These are phyloP conservation scores for Gnathonemus longibarbis DNA, from an alignment of 2,113 vertebrate genomes.

Conservation along the genomic window DNA sequence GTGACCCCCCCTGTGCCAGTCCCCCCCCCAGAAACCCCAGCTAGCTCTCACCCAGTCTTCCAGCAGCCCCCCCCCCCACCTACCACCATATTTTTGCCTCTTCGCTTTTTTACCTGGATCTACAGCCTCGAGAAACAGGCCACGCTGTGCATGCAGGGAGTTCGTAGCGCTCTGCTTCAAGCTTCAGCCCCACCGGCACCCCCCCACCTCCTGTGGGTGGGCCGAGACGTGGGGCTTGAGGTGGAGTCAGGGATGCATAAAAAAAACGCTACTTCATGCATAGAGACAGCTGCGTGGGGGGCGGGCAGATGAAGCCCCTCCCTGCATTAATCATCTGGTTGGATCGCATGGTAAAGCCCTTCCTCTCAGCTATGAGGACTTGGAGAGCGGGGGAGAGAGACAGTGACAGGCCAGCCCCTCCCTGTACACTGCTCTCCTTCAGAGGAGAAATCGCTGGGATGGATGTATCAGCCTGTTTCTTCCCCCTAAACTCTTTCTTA, in stretches of 20 bases:
- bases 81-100: conserved; percentile 15
- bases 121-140: conserved; percentile 45
- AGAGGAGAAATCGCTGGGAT: background rate
- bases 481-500: conserved; percentile 30
- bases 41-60: conserved; percentile 41
- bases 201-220: conserved; percentile 39
- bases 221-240: conserved; percentile 23
- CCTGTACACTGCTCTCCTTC: background rate
- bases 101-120: conserved; percentile 34
- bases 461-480: conserved; percentile 31
- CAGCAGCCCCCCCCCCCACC: background rate
- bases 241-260: background rate
- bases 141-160: conserved; percentile 43
- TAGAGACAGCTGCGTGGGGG: background rate
- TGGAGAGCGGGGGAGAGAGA: background rate
- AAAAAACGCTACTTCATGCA: background rate
- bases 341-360: background rate
- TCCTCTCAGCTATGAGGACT: background rate
- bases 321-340: background rate
- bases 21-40: conserved; percentile 43
- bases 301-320: background rate
- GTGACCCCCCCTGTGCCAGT: conserved; percentile 34
- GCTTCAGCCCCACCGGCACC: conserved; percentile 32
- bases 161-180: conserved; percentile 54
- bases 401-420: background rate